Evolutionary conservation across 2,888 invertebrate species (phyloP), one percentile per base, ranked within the genome.

Genomic region (Catocala fraxini): DNA sequence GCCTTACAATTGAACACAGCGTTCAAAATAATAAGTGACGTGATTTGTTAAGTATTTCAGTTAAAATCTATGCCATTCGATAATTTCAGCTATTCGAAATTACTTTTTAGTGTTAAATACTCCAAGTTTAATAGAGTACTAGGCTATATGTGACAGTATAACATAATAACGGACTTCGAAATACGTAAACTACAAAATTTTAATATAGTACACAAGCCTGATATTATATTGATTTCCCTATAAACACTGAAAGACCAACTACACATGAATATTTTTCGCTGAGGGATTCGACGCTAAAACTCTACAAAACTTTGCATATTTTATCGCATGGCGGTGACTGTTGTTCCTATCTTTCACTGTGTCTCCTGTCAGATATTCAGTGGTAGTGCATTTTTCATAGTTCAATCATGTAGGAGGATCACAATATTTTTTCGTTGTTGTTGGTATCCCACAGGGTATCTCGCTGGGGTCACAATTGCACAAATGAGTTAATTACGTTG

Each of bases 311-410:
- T 80, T 71, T 81, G 74, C 83, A 88, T 85, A 84, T 87, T 86
- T 80, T 75, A 85, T 75, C 59, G 59, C 59, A 61, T 69, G 64
- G 71, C 72, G 65, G 71, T 71, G 76, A 56, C 74, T 69, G 82
- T 80, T 79, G 67, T 71, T 65, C 71, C 72, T 80, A 81, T 84
- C 83, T 88, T 85, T 86, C 84, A 86, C 81, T 81, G 81, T 77
- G 69, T 80, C 79, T 83, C 74, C 63, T 54, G 34, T 80, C 80
- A 79, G 69, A 82, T 86, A 89, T 89, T 88, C 87, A 84, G 80
- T 70, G 80, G 65, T 75, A 77, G 80, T 91, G 86, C 87, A 91
- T 91, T 88, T 90, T 90, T 89, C 85, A 90, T 85, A 81, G 86
- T 84, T 86, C 87, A 89, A 89, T 90, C 84, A 87, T 77, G 80